These are phyloP conservation scores for Cerceris ruficornis DNA, from an alignment of 2,888 invertebrate genomes.

Conservation along the genomic window DNA sequence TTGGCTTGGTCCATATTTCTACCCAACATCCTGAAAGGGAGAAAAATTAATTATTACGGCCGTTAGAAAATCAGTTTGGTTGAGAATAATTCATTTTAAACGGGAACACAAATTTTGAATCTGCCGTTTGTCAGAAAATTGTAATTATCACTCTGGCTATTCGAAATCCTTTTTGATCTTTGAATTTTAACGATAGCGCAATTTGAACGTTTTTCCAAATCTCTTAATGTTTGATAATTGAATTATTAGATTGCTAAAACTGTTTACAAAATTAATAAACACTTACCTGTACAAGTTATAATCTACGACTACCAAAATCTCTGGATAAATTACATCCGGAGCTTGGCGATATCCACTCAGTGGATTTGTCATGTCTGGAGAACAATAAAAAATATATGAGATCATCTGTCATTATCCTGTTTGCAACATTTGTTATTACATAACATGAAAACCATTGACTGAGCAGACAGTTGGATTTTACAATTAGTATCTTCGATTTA, in stretches of 20 bases:
- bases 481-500: no score
- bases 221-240: not conserved
- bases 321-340: constrained; percentile 70
- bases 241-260: not conserved
- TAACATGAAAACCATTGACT: no score
- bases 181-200: no score
- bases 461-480: no score
- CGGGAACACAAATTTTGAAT: no score
- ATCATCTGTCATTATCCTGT: not conserved
- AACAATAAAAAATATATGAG: not conserved
- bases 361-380: constrained; percentile 45
- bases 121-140: no score
- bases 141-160: no score
- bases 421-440: no score
- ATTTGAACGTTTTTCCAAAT: no score
- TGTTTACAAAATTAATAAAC: not conserved
- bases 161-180: no score
- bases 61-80: no score
- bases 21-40: constrained; percentile 58
- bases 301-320: constrained; percentile 73
- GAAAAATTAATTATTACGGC: not conserved
- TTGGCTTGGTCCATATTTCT: constrained; percentile 57
- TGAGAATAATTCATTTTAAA: no score
- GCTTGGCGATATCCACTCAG: not conserved
- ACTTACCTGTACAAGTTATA: constrained; percentile 61